Base-by-base conservation (phyloP, 2,888 invertebrate species). In the Apotomis betuletana region DNA sequence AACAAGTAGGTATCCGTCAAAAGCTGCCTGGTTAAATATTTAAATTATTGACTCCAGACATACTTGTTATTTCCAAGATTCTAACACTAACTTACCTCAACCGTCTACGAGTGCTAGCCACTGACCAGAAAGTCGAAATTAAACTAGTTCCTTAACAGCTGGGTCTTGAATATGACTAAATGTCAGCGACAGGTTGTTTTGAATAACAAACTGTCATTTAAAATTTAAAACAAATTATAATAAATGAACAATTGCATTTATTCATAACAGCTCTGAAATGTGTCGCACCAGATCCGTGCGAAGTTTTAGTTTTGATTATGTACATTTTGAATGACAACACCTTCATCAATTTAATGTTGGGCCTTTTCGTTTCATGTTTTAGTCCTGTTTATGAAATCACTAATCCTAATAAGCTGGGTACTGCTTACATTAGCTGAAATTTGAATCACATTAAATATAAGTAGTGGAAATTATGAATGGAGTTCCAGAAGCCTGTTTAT, bases 201-300 rank as follows among this genome's bases (percentile, higher is more conserved):
- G 46, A 67, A 55, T 55, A 67, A 59, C 52, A 52, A 58, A 51
- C 27, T 36, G 49, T 51, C 12, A 62, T 13, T 27, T 27, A 27
- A 27, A 27, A 27, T 27, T 27, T 27, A 27, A 51, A 51, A 36
- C 36, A 51, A 38, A 51, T 62, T 51, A 12, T 15, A 38, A 67
- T 67, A 49, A 67, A 67, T 67, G 58, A 41, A 51, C 41, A 36
- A 67, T 4, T 54, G 44, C 52, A 67, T 59, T 8, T 60, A 68
- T 64, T 54, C 63, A 64, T 54, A 54, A 64, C n/a, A 12, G 36
- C 13, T 15, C 63, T 10, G 6, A 54, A 44, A 13, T 52, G 54
- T 54, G 63, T 64, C 13, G 62, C 5, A 62, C 36, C n/a, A 1
- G 15, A 27, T 5, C 49, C 13, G 5, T 49, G 9, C 9, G 49